Evolutionary conservation across 2,888 invertebrate species (phyloP), one percentile per base, ranked within the genome.

Genomic region (Mesoligia furuncula): DNA sequence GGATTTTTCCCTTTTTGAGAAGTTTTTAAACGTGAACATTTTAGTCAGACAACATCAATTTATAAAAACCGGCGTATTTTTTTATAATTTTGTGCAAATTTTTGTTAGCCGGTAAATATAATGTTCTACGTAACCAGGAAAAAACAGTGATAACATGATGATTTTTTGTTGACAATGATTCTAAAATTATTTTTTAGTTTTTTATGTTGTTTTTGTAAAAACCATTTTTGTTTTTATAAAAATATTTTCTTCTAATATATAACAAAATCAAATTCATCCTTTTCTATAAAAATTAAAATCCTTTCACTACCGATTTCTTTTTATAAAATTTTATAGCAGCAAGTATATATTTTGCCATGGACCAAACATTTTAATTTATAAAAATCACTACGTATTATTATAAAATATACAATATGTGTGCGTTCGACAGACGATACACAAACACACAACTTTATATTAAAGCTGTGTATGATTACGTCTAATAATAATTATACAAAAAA

Each of bases 381-480:
- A 69, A 84, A 85, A 83, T 71, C 81, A 87, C 80, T 88, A 87
- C 89, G 62, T 84, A 83, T 82, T 74, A 89, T 75, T 78, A 82
- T 86, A 85, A 82, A 88, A 86, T 89, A 88, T 88, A 88, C 87
- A 82, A 76, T 76, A 89, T 74, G 81, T 90, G 90, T 88, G 87
- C 89, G 85, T 89, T 88, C 77, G 79, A 83, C 74, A 85, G 81
- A 86, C 87, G 86, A 81, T 87, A 80, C 73, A 88, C 84, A 90
- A 88, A 83, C 67, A 85, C 89, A 85, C 88, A 82, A 87, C 88
- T 90, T 90, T 81, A 78, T 64, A 77, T 75, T 84, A 87, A 90
- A 89, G 86, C 76, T 81, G 88, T 88, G 86, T 87, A 85, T 89
- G 85, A 90, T 88, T 87, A 87, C 87, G 88, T 85, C 87, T 85